Conservation (phyloP, 2,797 vertebrate species). For the Mormyrus hasselquistii region DNA sequence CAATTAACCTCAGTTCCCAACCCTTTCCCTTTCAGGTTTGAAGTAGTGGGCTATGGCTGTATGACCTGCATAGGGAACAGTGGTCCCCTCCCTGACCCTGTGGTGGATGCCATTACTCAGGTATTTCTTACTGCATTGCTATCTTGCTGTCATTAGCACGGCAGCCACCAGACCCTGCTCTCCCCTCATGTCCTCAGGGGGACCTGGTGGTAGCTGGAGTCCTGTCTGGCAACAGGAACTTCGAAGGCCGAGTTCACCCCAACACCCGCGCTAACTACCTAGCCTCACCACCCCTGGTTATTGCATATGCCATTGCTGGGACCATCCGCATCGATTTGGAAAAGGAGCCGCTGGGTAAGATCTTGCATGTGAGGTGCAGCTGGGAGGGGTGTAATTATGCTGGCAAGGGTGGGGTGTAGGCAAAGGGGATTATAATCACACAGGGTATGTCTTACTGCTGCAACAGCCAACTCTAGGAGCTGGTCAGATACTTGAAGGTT, state of each 20-base stretch:
- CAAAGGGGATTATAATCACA: not conserved
- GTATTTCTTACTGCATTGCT: slow-evolving; percentile 34
- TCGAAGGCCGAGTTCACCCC: slow-evolving; percentile 93
- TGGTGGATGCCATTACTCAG: slow-evolving; percentile 87
- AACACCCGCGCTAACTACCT: slow-evolving; percentile 94
- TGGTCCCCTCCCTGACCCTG: slow-evolving; percentile 83
- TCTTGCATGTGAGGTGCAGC: not conserved
- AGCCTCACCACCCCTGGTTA: slow-evolving; percentile 86
- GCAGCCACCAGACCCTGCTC: not conserved
- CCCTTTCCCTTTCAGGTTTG: slow-evolving; percentile 67
- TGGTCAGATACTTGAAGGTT: not conserved
- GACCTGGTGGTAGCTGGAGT: slow-evolving; percentile 86
- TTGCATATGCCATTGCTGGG: slow-evolving; percentile 91
- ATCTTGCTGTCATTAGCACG: not conserved
- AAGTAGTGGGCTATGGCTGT: slow-evolving; percentile 95
- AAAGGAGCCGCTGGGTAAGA: slow-evolving; percentile 82
- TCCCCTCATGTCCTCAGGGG: slow-evolving; percentile 57
- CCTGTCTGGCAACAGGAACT: slow-evolving; percentile 93
- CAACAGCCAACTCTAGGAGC: not conserved
- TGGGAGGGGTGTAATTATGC: not conserved
- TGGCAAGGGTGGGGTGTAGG: not conserved
- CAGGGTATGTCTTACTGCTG: not conserved
- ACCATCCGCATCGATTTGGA: slow-evolving; percentile 87
- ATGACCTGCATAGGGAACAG: slow-evolving; percentile 99
- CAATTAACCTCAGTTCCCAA: not conserved